Conservation (phyloP, 2,113 vertebrate genomes). For the Rhinoderma darwinii region DNA sequence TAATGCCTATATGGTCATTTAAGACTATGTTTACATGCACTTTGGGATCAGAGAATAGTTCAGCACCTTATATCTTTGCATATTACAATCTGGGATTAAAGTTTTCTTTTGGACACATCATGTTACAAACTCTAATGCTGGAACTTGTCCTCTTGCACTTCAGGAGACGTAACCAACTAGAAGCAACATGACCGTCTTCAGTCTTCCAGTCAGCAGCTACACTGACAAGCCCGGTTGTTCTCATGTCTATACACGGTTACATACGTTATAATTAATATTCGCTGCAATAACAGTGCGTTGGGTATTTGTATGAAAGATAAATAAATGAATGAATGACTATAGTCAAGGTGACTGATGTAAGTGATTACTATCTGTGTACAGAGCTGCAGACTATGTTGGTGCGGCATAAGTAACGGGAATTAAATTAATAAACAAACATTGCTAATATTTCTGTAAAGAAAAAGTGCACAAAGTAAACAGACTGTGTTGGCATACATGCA, state of each 20-base stretch:
- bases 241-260: neutral
- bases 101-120: no score
- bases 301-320: neutral
- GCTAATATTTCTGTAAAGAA: no score
- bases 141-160: neutral
- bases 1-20: no score
- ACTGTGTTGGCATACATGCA: neutral
- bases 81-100: no score
- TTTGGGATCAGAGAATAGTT: no score
- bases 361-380: neutral
- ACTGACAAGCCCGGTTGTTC: neutral
- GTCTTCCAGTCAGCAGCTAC: neutral
- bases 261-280: neutral
- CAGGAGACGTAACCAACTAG: neutral
- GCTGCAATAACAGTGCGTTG: neutral
- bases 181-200: neutral
- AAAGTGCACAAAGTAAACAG: neutral
- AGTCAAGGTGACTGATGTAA: neutral
- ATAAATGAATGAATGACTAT: neutral
- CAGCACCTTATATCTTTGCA: no score
- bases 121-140: no score
- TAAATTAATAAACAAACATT: no score
- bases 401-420: no score
- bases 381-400: no score
- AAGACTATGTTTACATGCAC: no score